Evolutionary conservation across 2,113 vertebrate genomes (phyloP), one percentile per base, ranked within the genome.

Genomic region (Rhagologus leucostigma): DNA sequence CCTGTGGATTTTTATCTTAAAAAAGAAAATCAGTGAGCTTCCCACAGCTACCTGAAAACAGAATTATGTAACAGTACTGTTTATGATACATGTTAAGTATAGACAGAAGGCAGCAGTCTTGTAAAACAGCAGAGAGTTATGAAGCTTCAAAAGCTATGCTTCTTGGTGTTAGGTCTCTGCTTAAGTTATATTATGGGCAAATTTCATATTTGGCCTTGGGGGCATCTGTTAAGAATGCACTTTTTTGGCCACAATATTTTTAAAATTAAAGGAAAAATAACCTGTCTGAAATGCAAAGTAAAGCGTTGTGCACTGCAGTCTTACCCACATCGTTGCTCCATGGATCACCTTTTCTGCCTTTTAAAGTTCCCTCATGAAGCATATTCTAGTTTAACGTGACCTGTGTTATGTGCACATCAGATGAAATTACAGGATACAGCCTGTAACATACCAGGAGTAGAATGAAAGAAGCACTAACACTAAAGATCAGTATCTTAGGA

Each of bases 381-480:
- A 67, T 64, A 95, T 47, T 78, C 84, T 94, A 53, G 23, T 46
- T 85, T 92, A 52, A 94, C 57, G 17, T 59, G 26, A 47, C 50
- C 50, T 71, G 67, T 90, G 56, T 83, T 87, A 18, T 73, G 18
- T 90, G 82, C 47, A 79, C 84, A 68, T 94, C 68, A 95, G 93
- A 83, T 95, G 95, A 94, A 97, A 88, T 91, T 88, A 91, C 35
- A 87, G 73, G 27, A 71, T 44, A n/a, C 46, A 88, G 37, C 60
- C 94, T 86, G 16, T 91, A 88, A 82, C 47, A 69, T 83, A 57
- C 30, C 42, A 93, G 91, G 47, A 93, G 24, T 65, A 90, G 75
- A 94, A 79, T 84, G 91, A 93, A 97, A 75, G 75, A 97, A 96
- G 9, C 7, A 47, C 37, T 73, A 63, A 95, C 96, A 87, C 82